Conservation (phyloP, 2,113 vertebrate genomes). For the Tringa solitaria region DNA sequence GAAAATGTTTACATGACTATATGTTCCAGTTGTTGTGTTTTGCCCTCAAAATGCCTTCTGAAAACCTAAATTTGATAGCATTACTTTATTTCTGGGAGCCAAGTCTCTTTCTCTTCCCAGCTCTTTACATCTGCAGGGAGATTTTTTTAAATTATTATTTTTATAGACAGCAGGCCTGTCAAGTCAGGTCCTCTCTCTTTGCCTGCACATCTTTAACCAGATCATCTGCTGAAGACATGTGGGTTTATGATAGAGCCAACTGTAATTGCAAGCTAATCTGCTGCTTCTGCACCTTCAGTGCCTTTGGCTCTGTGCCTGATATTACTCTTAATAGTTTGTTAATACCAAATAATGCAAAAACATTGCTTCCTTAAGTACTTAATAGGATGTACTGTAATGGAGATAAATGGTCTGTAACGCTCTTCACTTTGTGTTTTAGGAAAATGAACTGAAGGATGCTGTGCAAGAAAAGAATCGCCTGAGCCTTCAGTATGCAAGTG, state of each 20-base stretch:
- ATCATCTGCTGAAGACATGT: neutral
- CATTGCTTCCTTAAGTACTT: neutral
- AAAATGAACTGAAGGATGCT: slow-evolving; percentile 84
- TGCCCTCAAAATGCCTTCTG: neutral
- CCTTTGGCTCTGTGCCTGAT: neutral
- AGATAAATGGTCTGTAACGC: neutral
- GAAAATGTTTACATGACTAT: rapidly evolving
- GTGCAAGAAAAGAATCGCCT: slow-evolving; percentile 73
- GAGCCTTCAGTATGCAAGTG: slow-evolving; percentile 77
- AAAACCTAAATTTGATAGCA: neutral
- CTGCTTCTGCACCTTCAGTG: neutral
- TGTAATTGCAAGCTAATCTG: neutral
- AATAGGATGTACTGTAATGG: neutral
- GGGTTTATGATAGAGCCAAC: neutral
- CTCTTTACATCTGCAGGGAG: neutral
- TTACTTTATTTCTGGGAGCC: neutral
- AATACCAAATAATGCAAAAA: slow-evolving; percentile 1
- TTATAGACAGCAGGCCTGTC: neutral
- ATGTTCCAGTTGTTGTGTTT: neutral
- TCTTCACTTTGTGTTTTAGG: slow-evolving; percentile 65
- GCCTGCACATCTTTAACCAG: neutral
- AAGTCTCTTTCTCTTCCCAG: neutral
- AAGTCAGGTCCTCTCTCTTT: neutral
- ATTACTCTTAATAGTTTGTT: neutral
- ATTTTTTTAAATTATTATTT: neutral